phyloP scores from a whole-genome alignment of 2,113 vertebrate species.

The Cygnus buccinator region DNA sequence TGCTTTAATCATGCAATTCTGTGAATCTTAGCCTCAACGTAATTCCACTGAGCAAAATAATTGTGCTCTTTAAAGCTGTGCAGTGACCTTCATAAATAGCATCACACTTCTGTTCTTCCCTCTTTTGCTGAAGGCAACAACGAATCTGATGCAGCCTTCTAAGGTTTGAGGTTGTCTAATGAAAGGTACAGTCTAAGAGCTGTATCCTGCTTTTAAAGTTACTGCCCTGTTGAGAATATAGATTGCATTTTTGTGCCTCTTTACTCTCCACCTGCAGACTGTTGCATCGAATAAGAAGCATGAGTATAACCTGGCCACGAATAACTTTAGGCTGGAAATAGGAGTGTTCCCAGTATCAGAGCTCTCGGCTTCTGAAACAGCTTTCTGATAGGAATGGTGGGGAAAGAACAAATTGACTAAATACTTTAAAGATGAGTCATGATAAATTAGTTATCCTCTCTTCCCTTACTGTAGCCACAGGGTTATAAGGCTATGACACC shows the following conservation, averaged over 20 bases:
- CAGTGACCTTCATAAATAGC: neutral
- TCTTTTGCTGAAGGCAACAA: neutral
- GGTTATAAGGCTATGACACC: neutral
- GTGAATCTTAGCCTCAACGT: neutral
- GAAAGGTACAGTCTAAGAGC: neutral
- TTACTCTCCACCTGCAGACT: neutral
- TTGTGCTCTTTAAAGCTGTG: neutral
- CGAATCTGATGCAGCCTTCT: neutral
- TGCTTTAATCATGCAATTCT: slow-evolving; percentile 25
- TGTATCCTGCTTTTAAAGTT: neutral
- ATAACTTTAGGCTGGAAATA: neutral
- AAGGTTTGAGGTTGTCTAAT: neutral
- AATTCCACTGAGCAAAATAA: neutral
- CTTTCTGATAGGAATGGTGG: neutral
- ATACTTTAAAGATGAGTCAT: neutral
- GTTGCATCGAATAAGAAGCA: neutral
- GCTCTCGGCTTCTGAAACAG: neutral
- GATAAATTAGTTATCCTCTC: neutral
- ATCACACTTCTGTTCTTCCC: neutral
- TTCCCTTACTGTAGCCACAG: neutral
- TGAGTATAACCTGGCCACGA: neutral
- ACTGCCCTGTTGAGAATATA: neutral
- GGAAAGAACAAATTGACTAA: neutral
- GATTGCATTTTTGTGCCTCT: neutral
- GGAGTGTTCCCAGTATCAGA: neutral